phyloP scores from a whole-genome alignment of 2,113 vertebrate species.

The Vireo altiloquus region DNA sequence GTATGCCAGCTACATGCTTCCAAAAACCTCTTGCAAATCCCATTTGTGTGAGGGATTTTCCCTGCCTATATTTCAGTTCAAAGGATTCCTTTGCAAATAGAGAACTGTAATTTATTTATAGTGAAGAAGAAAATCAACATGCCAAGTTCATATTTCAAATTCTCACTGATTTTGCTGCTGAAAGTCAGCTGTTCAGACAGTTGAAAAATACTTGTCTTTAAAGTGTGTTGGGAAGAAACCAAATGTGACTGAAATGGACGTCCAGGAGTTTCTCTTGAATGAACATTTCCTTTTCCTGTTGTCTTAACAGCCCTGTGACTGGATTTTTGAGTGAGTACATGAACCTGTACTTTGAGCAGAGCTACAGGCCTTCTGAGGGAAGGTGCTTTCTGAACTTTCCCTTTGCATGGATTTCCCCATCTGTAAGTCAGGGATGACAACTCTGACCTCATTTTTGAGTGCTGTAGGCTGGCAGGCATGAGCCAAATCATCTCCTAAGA shows the following conservation, averaged over 20 bases:
- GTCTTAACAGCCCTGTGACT: neutral
- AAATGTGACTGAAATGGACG: neutral
- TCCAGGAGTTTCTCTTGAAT: neutral
- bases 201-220: neutral
- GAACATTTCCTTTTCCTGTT: neutral
- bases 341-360: neutral
- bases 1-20: neutral
- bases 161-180: neutral
- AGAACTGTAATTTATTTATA: neutral
- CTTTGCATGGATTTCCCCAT: neutral
- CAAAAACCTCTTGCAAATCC: neutral
- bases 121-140: neutral
- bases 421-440: neutral
- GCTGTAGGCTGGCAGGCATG: neutral
- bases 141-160: neutral
- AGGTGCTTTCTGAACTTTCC: neutral
- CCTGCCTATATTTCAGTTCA: neutral
- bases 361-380: neutral
- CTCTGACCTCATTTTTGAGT: neutral
- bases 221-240: neutral
- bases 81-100: neutral
- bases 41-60: neutral
- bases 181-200: neutral
- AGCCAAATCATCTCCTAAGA: neutral
- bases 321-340: neutral